phyloP scores from a whole-genome alignment of 92 coral and sea anemone species.

The Umimayanthus kanabou region DNA sequence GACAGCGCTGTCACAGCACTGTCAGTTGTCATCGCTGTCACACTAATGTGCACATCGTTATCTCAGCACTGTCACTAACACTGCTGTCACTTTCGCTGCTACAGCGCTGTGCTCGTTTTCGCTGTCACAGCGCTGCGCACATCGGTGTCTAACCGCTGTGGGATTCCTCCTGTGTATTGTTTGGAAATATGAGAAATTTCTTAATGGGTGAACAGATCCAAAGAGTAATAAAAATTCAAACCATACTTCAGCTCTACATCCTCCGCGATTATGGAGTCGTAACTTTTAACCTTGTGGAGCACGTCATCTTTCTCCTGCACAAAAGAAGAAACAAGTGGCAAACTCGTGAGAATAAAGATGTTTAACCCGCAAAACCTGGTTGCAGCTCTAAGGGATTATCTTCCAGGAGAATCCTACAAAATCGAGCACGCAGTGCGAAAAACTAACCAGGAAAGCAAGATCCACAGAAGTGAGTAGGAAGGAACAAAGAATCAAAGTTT shows the following conservation, averaged over 20 bases:
- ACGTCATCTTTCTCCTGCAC: slow-evolving; percentile 81
- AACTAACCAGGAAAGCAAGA: not conserved
- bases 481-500: too few relatives aligned
- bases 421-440: not conserved
- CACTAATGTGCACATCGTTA: too few relatives aligned
- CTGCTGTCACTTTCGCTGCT: too few relatives aligned
- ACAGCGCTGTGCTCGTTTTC: too few relatives aligned
- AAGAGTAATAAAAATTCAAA: not conserved
- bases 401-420: too few relatives aligned
- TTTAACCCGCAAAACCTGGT: not conserved
- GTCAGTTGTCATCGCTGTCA: too few relatives aligned
- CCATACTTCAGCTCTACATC: slow-evolving; percentile 83
- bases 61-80: too few relatives aligned
- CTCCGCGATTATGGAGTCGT: slow-evolving; percentile 80
- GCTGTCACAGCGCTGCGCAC: too few relatives aligned
- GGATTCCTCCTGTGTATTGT: too few relatives aligned
- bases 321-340: not conserved
- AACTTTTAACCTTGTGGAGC: slow-evolving; percentile 83
- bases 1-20: too few relatives aligned
- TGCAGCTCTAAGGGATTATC: not conserved
- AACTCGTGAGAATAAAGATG: not conserved
- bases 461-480: too few relatives aligned
- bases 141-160: too few relatives aligned
- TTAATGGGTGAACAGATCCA: not conserved
- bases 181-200: not conserved